phyloP scores from a whole-genome alignment of 2,888 invertebrate genomes.

The Apamea monoglypha region DNA sequence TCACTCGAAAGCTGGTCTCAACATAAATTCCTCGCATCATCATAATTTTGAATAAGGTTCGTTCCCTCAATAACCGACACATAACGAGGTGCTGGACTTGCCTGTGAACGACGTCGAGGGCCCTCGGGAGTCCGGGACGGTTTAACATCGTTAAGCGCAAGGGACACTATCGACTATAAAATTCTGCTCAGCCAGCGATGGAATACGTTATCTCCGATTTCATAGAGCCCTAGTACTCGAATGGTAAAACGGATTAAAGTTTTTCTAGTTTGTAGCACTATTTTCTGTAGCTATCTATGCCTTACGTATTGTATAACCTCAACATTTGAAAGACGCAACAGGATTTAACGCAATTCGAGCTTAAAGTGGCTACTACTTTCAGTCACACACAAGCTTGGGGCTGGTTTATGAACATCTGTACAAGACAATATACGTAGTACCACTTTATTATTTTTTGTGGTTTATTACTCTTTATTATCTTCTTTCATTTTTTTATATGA shows the following conservation, averaged over 20 bases:
- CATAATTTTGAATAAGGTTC: slow-evolving; percentile 4
- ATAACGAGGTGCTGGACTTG: neutral
- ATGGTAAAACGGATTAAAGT: neutral
- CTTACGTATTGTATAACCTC: neutral
- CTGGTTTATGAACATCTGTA: neutral
- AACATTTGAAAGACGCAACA: neutral
- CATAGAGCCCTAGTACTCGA: slow-evolving; percentile 1
- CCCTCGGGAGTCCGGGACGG: neutral
- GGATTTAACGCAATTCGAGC: neutral
- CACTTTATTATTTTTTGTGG: no score
- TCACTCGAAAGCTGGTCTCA: neutral
- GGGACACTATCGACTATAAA: slow-evolving; percentile 22
- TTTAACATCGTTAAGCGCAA: slow-evolving; percentile 18
- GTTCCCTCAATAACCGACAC: neutral
- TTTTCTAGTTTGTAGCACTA: neutral
- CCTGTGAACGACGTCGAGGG: neutral
- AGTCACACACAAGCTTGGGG: neutral
- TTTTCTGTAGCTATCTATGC: neutral
- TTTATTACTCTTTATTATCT: no score
- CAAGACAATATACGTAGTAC: neutral
- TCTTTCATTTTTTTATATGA: no score
- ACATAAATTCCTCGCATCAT: no score
- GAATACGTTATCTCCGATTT: slow-evolving; percentile 46
- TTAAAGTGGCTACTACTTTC: neutral
- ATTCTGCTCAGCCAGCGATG: slow-evolving; percentile 28